phyloP scores from a whole-genome alignment of 2,113 vertebrate species.

The Leucopternis melanops region DNA sequence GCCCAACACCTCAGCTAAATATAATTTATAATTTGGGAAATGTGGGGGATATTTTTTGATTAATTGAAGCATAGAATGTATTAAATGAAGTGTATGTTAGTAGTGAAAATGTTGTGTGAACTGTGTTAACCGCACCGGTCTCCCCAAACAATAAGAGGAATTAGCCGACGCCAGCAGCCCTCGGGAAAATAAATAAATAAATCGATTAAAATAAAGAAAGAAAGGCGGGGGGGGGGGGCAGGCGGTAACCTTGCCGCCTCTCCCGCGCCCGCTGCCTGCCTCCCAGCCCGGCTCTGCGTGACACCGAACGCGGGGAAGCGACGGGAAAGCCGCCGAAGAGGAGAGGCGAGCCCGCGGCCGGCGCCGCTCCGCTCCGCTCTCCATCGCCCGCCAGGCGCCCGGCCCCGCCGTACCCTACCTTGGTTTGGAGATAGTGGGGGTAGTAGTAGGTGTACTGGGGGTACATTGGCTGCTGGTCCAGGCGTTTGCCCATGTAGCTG shows the following conservation, averaged over 20 bases:
- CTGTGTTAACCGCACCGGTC: not conserved
- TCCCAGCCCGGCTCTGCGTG: not conserved
- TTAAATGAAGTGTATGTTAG: not conserved
- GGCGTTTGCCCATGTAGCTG: slow-evolving; percentile 99
- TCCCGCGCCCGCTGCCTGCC: slow-evolving; percentile 3
- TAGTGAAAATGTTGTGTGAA: not conserved
- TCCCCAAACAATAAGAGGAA: slow-evolving; percentile 66
- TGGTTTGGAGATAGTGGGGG: slow-evolving; percentile 96
- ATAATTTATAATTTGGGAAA: not conserved
- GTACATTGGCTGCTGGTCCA: slow-evolving; percentile 99
- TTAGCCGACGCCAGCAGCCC: slow-evolving; percentile 42
- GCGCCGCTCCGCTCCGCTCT: slow-evolving; percentile 9
- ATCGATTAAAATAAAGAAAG: not conserved
- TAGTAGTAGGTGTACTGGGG: slow-evolving; percentile 99
- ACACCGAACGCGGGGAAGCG: not conserved
- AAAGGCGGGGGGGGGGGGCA: not conserved
- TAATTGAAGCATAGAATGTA: not conserved
- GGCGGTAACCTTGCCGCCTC: slow-evolving; percentile 26
- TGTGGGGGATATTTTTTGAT: not conserved
- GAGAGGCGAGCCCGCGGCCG: not conserved
- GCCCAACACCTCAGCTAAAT: not conserved
- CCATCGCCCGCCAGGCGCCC: slow-evolving; percentile 56
- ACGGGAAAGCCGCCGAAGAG: not conserved
- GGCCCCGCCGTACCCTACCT: slow-evolving; percentile 78
- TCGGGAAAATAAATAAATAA: not conserved